phyloP scores from a whole-genome alignment of 2,888 invertebrate species.

The Pristionchus japonicus region DNA sequence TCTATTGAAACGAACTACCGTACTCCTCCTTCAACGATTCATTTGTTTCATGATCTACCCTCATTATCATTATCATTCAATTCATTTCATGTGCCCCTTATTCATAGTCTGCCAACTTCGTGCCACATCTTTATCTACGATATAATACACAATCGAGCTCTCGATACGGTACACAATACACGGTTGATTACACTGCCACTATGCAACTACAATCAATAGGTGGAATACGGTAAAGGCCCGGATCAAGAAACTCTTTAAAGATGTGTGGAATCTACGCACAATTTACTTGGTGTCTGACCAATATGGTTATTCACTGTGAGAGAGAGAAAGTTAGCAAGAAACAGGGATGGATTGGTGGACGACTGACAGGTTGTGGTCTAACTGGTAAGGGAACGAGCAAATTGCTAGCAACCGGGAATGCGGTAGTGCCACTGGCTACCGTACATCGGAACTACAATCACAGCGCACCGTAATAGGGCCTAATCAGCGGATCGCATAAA shows the following conservation, averaged over 20 bases:
- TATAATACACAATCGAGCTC: neutral
- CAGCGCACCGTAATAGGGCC: neutral
- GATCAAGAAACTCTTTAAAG: neutral
- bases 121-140: constrained; percentile 33
- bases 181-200: neutral
- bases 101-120: too few relatives aligned
- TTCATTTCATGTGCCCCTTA: too few relatives aligned
- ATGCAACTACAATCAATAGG: neutral
- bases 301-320: constrained; percentile 37
- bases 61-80: too few relatives aligned
- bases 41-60: too few relatives aligned
- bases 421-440: constrained; percentile 28
- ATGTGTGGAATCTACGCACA: neutral
- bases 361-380: neutral
- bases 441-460: neutral
- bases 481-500: constrained; percentile 25
- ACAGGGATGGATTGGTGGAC: neutral
- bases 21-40: too few relatives aligned
- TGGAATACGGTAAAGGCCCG: neutral
- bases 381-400: neutral
- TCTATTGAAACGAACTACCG: too few relatives aligned
- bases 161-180: constrained; percentile 16
- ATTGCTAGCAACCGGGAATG: neutral
- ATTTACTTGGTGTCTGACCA: constrained; percentile 39
- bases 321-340: constrained; percentile 26